Conservation (phyloP, 2,888 invertebrate genomes). For the Amphiduros pacificus region DNA sequence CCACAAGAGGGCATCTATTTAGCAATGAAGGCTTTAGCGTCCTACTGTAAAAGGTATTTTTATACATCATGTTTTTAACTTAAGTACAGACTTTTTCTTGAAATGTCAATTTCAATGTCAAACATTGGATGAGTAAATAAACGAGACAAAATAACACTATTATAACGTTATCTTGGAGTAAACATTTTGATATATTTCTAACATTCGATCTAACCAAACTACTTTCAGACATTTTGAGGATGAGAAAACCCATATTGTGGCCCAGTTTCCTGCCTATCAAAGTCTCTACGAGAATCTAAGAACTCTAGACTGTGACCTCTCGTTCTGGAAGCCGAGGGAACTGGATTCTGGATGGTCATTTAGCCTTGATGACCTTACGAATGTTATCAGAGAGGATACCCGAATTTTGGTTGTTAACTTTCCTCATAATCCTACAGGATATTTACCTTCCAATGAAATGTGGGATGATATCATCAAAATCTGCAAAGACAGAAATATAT, state of each 20-base stretch:
- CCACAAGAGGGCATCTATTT: slow-evolving; percentile 33
- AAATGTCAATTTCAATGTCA: not conserved
- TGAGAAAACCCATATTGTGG: slow-evolving; percentile 17
- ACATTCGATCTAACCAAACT: no score
- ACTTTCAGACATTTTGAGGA: slow-evolving; percentile 10
- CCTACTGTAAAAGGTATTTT: slow-evolving; percentile 14
- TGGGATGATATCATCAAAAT: slow-evolving; percentile 22
- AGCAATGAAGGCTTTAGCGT: slow-evolving; percentile 28
- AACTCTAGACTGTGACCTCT: slow-evolving; percentile 16
- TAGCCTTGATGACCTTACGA: slow-evolving; percentile 17
- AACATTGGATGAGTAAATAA: not conserved
- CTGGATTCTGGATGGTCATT: slow-evolving; percentile 23
- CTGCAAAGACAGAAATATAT: slow-evolving; percentile 21
- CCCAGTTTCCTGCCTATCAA: slow-evolving; percentile 29
- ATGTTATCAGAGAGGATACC: slow-evolving; percentile 19
- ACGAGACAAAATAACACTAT: not conserved
- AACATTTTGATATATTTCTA: no score
- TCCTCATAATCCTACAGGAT: slow-evolving; percentile 32
- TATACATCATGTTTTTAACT: not conserved
- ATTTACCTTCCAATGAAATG: slow-evolving; percentile 9
- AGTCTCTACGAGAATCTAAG: slow-evolving; percentile 28
- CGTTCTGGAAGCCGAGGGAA: slow-evolving; percentile 17
- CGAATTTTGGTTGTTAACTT: slow-evolving; percentile 33
- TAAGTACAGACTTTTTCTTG: not conserved
- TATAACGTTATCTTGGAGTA: no score